Conservation (phyloP, 2,113 vertebrate genomes). For the Rutilus rutilus region DNA sequence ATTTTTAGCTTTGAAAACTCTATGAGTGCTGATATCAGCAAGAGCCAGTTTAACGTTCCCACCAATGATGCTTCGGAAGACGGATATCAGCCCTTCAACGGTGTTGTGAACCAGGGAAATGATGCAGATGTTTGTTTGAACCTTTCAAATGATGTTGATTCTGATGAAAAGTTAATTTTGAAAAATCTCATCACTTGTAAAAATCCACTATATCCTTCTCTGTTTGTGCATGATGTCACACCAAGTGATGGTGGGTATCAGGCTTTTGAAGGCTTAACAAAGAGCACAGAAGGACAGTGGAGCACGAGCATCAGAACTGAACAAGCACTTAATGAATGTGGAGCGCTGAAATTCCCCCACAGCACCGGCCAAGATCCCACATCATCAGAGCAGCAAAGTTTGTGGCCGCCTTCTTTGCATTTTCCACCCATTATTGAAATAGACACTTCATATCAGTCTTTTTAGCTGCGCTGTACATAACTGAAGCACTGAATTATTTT, state of each 20-base stretch:
- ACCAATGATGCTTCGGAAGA: conserved; percentile 16
- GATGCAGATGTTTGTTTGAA: not conserved
- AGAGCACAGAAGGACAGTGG: conserved; percentile 5
- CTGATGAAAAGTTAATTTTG: not conserved
- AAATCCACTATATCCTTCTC: conserved; percentile 19
- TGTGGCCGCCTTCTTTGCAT: not conserved
- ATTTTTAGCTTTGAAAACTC: not conserved
- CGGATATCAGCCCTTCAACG: conserved; percentile 27
- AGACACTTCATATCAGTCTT: conserved; percentile 8
- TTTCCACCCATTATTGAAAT: conserved; percentile 27
- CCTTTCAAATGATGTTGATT: not conserved
- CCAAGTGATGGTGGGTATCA: conserved; percentile 57
- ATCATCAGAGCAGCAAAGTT: not conserved
- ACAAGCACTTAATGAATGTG: not conserved
- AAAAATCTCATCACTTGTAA: not conserved
- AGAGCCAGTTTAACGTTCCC: not conserved
- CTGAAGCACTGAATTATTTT: not conserved
- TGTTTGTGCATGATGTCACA: conserved; percentile 15
- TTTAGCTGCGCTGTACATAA: not conserved
- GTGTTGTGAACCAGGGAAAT: not conserved
- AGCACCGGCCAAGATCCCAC: not conserved
- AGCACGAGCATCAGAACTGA: not conserved
- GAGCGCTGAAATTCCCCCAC: not conserved
- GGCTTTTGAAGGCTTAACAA: conserved; percentile 50
- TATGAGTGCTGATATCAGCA: conserved; percentile 1